Conservation (phyloP, 2,888 invertebrate genomes). For the Eledone cirrhosa region DNA sequence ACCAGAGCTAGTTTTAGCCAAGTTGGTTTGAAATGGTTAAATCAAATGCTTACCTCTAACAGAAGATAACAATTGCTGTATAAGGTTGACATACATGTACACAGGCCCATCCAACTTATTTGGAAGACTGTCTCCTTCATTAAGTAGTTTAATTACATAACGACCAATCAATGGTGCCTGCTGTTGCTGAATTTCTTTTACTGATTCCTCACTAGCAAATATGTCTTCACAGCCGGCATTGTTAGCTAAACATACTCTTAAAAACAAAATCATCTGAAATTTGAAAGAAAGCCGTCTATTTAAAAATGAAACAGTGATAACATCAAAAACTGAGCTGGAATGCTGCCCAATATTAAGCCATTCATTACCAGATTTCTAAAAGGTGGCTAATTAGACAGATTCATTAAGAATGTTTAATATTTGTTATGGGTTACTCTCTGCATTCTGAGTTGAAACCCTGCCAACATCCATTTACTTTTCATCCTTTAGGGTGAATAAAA, state of each 20-base stretch:
- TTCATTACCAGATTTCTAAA: no score
- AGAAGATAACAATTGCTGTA: constrained; percentile 69
- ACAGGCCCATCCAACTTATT: constrained; percentile 48
- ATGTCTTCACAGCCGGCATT: constrained; percentile 69
- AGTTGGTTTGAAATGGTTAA: no score
- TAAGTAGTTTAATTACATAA: constrained; percentile 72
- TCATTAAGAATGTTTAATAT: no score
- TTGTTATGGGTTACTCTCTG: no score
- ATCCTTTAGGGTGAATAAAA: no score
- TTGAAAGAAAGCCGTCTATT: neutral
- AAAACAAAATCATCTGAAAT: constrained; percentile 79
- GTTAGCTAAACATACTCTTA: constrained; percentile 80
- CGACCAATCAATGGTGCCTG: constrained; percentile 59
- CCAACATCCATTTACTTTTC: no score
- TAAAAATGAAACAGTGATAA: constrained; percentile 36
- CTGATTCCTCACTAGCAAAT: constrained; percentile 40
- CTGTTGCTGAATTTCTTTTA: constrained; percentile 48
- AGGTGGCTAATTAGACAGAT: no score
- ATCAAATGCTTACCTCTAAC: constrained; percentile 74
- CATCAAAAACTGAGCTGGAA: no score
- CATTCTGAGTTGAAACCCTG: no score
- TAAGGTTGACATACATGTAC: constrained; percentile 57
- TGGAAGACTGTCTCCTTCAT: constrained; percentile 70
- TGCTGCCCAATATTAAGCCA: no score
- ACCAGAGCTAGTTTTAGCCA: no score